Conservation (phyloP, 2,888 invertebrate genomes). For the Trichacis sp. region DNA sequence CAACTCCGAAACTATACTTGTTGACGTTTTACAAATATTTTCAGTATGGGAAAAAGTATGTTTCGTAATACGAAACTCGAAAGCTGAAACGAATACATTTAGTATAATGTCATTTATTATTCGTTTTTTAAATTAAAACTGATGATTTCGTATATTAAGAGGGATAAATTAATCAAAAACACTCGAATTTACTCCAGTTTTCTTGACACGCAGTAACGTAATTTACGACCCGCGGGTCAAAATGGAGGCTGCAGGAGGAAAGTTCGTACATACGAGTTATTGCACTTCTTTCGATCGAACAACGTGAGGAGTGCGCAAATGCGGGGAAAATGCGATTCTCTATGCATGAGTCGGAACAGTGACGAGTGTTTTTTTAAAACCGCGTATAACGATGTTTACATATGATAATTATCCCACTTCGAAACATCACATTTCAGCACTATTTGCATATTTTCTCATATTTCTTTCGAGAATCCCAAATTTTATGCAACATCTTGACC, state of each 20-base stretch:
- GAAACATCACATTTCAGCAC: conserved; percentile 10
- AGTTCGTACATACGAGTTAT: conserved; percentile 37
- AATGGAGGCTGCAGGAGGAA: conserved; percentile 36
- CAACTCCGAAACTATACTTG: too few relatives aligned
- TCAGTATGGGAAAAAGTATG: too few relatives aligned
- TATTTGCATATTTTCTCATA: not conserved
- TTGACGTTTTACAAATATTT: too few relatives aligned
- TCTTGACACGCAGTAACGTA: conserved; percentile 23
- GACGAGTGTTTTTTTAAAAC: conserved; percentile 21
- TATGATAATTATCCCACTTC: conserved; percentile 31
- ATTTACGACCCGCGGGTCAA: conserved; percentile 26
- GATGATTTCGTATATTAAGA: too few relatives aligned
- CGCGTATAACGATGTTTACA: conserved; percentile 37
- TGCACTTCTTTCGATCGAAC: conserved; percentile 42
- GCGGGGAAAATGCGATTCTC: conserved; percentile 37
- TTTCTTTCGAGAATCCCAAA: too few relatives aligned
- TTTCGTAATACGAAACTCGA: too few relatives aligned
- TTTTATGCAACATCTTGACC: too few relatives aligned
- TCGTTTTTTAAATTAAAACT: too few relatives aligned
- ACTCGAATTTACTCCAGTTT: conserved; percentile 14
- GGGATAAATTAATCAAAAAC: too few relatives aligned
- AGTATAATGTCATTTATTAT: too few relatives aligned
- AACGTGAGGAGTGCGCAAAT: conserved; percentile 41
- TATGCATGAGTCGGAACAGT: conserved; percentile 31
- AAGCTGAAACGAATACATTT: too few relatives aligned